A percentile compares a stretch with the other conserved stretches of the same genome.
phyloP scores from a whole-genome alignment of 2,797 vertebrate species.

The Spatula clypeata region DNA sequence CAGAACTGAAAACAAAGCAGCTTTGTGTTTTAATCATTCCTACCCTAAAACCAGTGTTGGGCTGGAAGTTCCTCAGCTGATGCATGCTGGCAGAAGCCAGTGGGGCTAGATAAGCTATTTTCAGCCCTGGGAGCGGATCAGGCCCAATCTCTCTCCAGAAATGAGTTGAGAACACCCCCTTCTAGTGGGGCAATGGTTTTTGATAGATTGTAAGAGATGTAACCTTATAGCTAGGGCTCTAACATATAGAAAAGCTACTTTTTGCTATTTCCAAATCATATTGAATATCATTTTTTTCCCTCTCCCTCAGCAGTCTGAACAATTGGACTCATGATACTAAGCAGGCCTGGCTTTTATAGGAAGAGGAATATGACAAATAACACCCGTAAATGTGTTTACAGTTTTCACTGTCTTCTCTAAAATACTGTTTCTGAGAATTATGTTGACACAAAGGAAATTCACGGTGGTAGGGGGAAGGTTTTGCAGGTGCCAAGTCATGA shows the following conservation, averaged over 20 bases:
- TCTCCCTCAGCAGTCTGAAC: constrained; percentile 27
- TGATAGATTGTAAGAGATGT: constrained; percentile 37
- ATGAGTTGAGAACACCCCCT: neutral
- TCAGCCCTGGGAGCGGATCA: neutral
- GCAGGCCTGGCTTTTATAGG: constrained; percentile 27
- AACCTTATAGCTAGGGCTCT: constrained; percentile 28
- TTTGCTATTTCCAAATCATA: constrained; percentile 30
- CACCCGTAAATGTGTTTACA: constrained; percentile 28
- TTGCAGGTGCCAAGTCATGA: neutral
- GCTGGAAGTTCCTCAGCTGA: constrained; percentile 10
- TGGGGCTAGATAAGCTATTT: constrained; percentile 24
- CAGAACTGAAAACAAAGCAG: constrained; percentile 50
- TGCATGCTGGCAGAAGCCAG: neutral
- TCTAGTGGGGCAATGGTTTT: neutral
- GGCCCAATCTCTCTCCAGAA: constrained; percentile 17
- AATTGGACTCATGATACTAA: constrained; percentile 48
- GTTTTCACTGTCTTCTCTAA: constrained; percentile 43
- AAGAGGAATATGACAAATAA: constrained; percentile 55
- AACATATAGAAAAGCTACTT: constrained; percentile 28
- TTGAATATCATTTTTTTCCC: constrained; percentile 10
- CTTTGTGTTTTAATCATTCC: constrained; percentile 34
- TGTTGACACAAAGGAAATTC: neutral
- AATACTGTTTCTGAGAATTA: neutral
- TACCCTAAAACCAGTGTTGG: constrained; percentile 22
- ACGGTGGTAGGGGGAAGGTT: neutral